Conservation (phyloP, 2,113 vertebrate species). For the Semicossyphus pulcher region DNA sequence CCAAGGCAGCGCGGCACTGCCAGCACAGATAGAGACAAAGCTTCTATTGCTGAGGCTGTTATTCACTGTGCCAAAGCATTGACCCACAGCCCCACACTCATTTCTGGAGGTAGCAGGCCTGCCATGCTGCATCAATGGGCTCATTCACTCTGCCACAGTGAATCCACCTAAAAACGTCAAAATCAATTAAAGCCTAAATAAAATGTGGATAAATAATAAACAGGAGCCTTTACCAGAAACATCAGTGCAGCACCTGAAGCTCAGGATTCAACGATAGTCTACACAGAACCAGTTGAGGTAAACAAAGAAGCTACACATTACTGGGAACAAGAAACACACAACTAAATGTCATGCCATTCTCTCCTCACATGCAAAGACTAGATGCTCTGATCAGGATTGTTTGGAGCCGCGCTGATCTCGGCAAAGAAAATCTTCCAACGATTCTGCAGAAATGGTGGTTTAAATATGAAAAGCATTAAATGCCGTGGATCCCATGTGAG, state of each 20-base stretch:
- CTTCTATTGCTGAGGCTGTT: conserved; percentile 67
- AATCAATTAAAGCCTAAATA: conserved; percentile 56
- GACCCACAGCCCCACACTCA: conserved; percentile 59
- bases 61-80: conserved; percentile 46
- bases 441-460: conserved; percentile 6
- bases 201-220: conserved; percentile 53
- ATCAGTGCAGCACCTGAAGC: conserved; percentile 32
- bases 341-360: conserved; percentile 32
- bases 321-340: neutral
- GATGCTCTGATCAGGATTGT: conserved; percentile 11
- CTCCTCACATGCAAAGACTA: conserved; percentile 12
- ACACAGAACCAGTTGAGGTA: neutral
- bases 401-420: neutral
- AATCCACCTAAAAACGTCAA: conserved; percentile 47
- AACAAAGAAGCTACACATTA: conserved; percentile 54
- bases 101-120: conserved; percentile 50
- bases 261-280: neutral
- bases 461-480: conserved; percentile 1
- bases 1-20: conserved; percentile 29
- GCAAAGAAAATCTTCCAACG: neutral
- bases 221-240: conserved; percentile 26
- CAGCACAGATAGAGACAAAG: conserved; percentile 69
- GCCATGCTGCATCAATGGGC: conserved; percentile 67
- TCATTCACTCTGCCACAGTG: conserved; percentile 57
- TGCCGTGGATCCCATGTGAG: conserved; percentile 12